A percentile compares a stretch with the other conserved stretches of the same genome.
Evolutionary conservation across 2,113 vertebrate genomes (phyloP).

Genomic region (Bubalus kerabau): DNA sequence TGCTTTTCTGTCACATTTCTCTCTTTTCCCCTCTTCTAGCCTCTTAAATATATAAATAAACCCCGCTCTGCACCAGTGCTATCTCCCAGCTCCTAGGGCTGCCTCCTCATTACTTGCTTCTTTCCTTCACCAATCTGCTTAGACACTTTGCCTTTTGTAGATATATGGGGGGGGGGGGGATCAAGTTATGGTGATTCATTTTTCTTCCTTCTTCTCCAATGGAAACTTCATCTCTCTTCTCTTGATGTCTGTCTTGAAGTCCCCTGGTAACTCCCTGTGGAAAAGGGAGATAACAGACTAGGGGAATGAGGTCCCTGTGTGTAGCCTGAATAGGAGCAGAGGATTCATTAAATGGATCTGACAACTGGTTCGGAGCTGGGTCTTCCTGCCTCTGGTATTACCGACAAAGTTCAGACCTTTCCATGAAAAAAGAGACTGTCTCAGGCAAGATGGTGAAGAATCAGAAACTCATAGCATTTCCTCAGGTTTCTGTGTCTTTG

Average conservation of each 20-base stretch:
- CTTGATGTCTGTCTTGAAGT: neutral
- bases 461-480: neutral
- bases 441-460: neutral
- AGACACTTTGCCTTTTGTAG: neutral
- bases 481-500: neutral
- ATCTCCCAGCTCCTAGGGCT: neutral
- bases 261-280: neutral
- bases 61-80: neutral
- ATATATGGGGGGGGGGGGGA: neutral
- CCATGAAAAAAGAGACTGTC: neutral
- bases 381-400: neutral
- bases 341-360: neutral
- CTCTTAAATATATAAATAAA: neutral
- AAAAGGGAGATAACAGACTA: neutral
- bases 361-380: neutral
- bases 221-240: neutral
- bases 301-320: neutral
- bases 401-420: neutral
- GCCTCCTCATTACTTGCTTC: neutral
- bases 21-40: neutral
- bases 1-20: neutral
- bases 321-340: neutral
- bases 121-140: neutral
- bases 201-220: neutral
- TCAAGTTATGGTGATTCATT: neutral